A percentile compares a stretch with the other conserved stretches of the same genome.
Conservation (phyloP, 2,113 vertebrate genomes). For the Bostrychus sinensis region DNA sequence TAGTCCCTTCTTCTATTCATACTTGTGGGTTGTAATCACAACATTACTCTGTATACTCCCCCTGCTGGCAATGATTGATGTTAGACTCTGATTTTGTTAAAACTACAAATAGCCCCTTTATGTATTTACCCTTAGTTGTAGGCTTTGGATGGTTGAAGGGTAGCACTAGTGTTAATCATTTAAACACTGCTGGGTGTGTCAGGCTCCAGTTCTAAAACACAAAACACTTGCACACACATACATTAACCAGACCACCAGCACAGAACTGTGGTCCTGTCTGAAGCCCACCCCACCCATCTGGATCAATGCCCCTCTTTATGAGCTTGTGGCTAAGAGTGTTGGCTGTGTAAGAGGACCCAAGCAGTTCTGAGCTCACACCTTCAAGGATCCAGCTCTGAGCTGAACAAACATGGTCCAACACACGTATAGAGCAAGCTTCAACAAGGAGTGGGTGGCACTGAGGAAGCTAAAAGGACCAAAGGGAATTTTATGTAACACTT, state of each 20-base stretch:
- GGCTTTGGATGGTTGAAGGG: not conserved
- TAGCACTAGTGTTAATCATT: conserved; percentile 43
- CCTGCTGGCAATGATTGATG: not conserved
- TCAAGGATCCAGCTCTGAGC: conserved; percentile 47
- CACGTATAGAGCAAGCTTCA: conserved; percentile 5
- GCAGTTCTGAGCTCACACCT: conserved; percentile 70
- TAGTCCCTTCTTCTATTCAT: no score
- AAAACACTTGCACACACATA: conserved; percentile 38
- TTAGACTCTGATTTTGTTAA: not conserved
- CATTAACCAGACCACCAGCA: conserved; percentile 63
- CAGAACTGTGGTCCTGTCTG: conserved; percentile 57
- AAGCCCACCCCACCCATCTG: conserved; percentile 66
- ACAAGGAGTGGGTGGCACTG: not conserved
- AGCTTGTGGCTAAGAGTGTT: conserved; percentile 56
- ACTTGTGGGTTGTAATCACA: not conserved
- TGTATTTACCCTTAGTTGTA: not conserved
- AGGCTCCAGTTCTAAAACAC: conserved; percentile 32
- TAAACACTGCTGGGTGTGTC: conserved; percentile 49
- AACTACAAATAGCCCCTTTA: not conserved
- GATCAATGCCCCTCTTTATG: conserved; percentile 76
- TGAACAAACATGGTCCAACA: conserved; percentile 54
- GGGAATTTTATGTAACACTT: no score
- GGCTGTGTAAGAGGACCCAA: conserved; percentile 69
- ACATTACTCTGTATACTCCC: no score
- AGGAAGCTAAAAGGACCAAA: conserved; percentile 27